A percentile compares a stretch with the other conserved stretches of the same genome.
phyloP scores from a whole-genome alignment of 2,113 vertebrate genomes.

The Alethe diademata region DNA sequence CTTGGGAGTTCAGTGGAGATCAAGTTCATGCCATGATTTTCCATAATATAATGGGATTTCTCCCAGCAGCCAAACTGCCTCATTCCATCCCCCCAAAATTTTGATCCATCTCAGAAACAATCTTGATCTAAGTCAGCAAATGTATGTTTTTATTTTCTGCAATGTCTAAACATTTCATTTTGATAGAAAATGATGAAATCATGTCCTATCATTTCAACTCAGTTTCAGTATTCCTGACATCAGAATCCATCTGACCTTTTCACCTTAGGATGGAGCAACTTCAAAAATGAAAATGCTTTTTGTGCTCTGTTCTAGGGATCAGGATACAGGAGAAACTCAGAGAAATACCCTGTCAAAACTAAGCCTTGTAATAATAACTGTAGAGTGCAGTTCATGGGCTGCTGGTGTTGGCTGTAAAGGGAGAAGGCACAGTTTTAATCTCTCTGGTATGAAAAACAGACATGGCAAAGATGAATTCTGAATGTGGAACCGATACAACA shows the following conservation, averaged over 20 bases:
- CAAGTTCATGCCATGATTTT: not conserved
- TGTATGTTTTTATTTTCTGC: conserved; percentile 7
- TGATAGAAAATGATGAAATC: conserved; percentile 12
- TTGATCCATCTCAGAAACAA: not conserved
- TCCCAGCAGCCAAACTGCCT: not conserved
- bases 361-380: not conserved
- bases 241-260: not conserved
- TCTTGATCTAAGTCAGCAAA: conserved; percentile 17
- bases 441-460: not conserved
- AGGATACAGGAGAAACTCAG: not conserved
- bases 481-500: not conserved
- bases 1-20: not conserved
- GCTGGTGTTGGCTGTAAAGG: not conserved
- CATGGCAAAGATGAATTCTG: not conserved
- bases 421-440: not conserved
- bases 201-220: not conserved
- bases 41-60: not conserved
- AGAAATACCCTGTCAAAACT: not conserved
- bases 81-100: not conserved
- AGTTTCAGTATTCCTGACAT: not conserved
- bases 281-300: not conserved
- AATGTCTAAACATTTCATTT: conserved; percentile 21
- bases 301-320: not conserved
- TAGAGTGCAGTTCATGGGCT: not conserved
- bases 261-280: not conserved